Evolutionary conservation across 2,888 invertebrate genomes (phyloP).

Genomic region (Ditylenchus weischeri): DNA sequence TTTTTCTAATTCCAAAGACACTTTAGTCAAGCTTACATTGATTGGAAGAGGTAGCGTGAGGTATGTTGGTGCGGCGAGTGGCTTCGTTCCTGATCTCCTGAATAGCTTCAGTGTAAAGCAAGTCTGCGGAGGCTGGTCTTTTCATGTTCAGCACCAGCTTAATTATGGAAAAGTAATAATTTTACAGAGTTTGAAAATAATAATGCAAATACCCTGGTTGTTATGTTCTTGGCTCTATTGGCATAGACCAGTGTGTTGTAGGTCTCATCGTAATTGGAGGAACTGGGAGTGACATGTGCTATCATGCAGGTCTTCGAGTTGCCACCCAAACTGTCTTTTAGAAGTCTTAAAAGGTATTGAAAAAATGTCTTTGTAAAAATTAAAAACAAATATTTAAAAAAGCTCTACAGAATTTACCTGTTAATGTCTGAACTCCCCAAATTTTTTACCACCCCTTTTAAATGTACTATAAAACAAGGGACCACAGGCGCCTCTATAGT

Average conservation of each 20-base stretch:
- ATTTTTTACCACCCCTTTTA: too few relatives aligned
- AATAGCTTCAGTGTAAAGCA: conserved; percentile 48
- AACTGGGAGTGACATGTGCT: conserved; percentile 84
- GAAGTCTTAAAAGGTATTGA: conserved; percentile 60
- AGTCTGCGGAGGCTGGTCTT: conserved; percentile 53
- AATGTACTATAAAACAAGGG: too few relatives aligned
- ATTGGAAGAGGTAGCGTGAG: conserved; percentile 44
- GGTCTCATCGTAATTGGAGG: conserved; percentile 80
- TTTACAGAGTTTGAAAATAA: not conserved
- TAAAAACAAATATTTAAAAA: not conserved
- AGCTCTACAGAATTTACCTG: too few relatives aligned
- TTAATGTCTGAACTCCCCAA: too few relatives aligned
- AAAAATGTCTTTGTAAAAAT: not conserved
- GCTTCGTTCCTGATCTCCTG: conserved; percentile 43
- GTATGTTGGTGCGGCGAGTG: conserved; percentile 30
- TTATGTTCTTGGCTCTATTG: conserved; percentile 85
- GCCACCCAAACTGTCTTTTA: conserved; percentile 60
- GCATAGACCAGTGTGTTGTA: conserved; percentile 86
- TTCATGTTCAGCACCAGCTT: conserved; percentile 1
- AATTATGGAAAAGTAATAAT: not conserved
- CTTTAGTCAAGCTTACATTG: conserved; percentile 35
- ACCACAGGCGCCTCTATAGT: too few relatives aligned
- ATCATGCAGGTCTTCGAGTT: conserved; percentile 79
- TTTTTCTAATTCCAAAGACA: not conserved
- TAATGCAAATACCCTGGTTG: conserved; percentile 71